Evolutionary conservation across 2,797 vertebrate genomes (phyloP), one percentile per base, ranked within the genome.

Genomic region (Buceros bicornis): DNA sequence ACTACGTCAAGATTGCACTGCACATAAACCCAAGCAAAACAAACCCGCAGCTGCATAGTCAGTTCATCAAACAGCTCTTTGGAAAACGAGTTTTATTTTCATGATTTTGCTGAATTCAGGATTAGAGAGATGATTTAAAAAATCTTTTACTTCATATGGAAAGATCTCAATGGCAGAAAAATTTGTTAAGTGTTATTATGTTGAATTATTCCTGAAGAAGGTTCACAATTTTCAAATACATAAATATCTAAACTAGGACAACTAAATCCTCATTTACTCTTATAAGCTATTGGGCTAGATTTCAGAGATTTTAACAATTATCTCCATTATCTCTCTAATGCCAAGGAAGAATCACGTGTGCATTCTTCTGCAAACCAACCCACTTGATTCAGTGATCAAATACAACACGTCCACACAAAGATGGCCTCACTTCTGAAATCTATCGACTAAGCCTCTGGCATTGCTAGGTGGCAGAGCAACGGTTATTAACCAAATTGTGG

Each of bases 121-220:
- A 83, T 77, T 81, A 83, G 16, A 83, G 86, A 67, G 31, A 8
- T 57, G 26, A 65, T 80, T 8, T 47, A 58, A 71, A 45, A 54
- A 10, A 19, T 31, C 21, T 64, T 64, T 54, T 40, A 65, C 21
- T 65, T 74, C 51, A 88, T 12, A 42, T 4, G 29, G 69, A 65
- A 94, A 88, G 29, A 69, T 28, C 7, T 37, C n/a, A 40, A 6
- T 8, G 12, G 35, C 10, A 86, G 43, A 83, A 82, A 91, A 71
- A 51, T 16, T 84, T 1, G 0, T 40, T 2, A 50, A 66, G 7
- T 64, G n/a, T 37, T 40, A 8, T 42, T 69, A 48, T 1, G 7
- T 16, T 35, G 15, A 74, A 71, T 60, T 74, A 88, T 67, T 86
- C 26, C 45, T 42, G 60, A 73, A 79, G 5, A 58, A 69, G 28